Percentiles rank a stretch among this genome's conserved stretches.
phyloP scores from a whole-genome alignment of 1,140 invertebrate genomes.

The Scaptomyza montana region DNA sequence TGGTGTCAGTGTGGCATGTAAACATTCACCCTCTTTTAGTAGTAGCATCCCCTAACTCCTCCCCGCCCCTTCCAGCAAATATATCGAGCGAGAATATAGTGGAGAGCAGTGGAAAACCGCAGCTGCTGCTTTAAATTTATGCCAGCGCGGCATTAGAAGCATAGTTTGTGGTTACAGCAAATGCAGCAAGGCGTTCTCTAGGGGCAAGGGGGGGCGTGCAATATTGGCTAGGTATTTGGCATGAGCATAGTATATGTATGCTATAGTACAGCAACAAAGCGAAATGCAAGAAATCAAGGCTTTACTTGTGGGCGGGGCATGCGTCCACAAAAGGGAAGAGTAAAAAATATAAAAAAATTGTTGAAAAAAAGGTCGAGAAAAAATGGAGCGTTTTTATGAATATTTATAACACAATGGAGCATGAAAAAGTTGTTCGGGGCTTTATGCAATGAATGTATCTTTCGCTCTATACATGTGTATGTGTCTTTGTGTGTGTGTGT shows the following conservation, averaged over 20 bases:
- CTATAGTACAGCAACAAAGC: constrained; percentile 23
- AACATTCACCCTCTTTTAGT: background rate
- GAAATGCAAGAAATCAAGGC: constrained; percentile 76
- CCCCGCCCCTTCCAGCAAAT: constrained; percentile 4
- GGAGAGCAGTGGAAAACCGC: constrained; percentile 63
- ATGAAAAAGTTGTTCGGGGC: constrained; percentile 64
- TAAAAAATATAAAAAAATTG: background rate
- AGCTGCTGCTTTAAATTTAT: constrained; percentile 80
- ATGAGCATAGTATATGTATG: constrained; percentile 13
- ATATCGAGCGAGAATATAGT: constrained; percentile 26
- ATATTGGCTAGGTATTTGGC: constrained; percentile 73
- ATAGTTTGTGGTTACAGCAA: constrained; percentile 66
- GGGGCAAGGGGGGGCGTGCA: constrained; percentile 13
- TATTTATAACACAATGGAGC: constrained; percentile 79
- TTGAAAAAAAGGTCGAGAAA: constrained; percentile 10
- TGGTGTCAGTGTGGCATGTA: constrained; percentile 30
- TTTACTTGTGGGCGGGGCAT: constrained; percentile 59
- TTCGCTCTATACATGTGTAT: background rate
- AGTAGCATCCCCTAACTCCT: no score
- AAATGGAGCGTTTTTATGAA: constrained; percentile 74
- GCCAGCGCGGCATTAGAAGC: constrained; percentile 75
- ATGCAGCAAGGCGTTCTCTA: constrained; percentile 31
- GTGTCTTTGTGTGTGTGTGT: background rate
- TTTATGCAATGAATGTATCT: constrained; percentile 42
- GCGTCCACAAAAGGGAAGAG: constrained; percentile 20